Conservation (phyloP, 2,797 vertebrate genomes). For the Dicrostonyx torquatus region DNA sequence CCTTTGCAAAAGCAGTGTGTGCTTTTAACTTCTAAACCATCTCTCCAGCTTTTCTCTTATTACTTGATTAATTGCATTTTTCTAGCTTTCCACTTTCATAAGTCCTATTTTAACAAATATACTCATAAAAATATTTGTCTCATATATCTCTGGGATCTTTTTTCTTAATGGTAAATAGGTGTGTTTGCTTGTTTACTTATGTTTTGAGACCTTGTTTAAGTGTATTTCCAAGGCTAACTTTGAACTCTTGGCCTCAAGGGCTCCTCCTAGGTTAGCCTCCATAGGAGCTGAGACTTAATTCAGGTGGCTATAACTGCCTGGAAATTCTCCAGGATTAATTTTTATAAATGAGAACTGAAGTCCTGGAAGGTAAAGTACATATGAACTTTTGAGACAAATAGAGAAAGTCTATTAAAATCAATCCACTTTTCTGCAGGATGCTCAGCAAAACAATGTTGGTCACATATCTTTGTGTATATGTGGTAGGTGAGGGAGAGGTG, state of each 20-base stretch:
- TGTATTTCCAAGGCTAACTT: neutral
- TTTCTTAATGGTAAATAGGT: neutral
- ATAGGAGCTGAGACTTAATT: neutral
- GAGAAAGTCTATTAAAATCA: neutral
- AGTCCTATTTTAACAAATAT: neutral
- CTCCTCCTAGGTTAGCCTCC: neutral
- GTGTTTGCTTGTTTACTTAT: neutral
- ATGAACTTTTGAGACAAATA: neutral
- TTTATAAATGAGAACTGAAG: neutral
- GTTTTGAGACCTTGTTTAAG: neutral
- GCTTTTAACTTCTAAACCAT: neutral
- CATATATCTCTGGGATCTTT: neutral
- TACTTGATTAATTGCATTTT: neutral
- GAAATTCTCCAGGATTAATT: neutral
- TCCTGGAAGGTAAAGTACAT: neutral
- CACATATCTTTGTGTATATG: neutral
- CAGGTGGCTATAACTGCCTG: neutral
- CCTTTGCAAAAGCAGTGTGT: neutral
- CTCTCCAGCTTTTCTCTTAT: neutral
- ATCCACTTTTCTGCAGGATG: neutral
- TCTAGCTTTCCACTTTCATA: neutral
- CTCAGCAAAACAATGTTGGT: neutral
- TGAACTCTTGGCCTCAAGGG: neutral
- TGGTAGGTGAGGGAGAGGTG: fast-evolving
- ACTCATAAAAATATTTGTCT: neutral